Conservation (phyloP, 2,888 invertebrate genomes). For the Caenorhabditis panamensis region DNA sequence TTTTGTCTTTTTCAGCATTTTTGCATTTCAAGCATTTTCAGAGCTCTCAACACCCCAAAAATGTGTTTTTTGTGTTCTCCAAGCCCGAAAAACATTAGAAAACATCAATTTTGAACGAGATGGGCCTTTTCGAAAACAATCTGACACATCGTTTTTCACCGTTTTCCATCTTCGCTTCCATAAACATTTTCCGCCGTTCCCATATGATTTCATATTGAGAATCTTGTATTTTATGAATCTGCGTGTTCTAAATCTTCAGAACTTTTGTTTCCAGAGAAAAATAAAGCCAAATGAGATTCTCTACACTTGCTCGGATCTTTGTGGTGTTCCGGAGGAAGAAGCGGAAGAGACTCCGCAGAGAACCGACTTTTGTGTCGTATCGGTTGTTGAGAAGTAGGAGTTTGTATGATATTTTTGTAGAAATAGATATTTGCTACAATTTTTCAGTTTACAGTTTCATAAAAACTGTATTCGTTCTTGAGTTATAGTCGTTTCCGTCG, state of each 20-base stretch:
- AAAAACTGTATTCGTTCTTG: too few species aligned
- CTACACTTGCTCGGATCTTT: conserved; percentile 33
- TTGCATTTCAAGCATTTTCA: too few species aligned
- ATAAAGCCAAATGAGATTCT: conserved; percentile 28
- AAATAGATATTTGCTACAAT: too few species aligned
- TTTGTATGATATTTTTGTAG: too few species aligned
- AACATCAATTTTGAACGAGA: conserved; percentile 25
- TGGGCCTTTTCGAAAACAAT: conserved; percentile 10
- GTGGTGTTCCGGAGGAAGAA: conserved; percentile 46
- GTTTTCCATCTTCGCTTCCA: neutral
- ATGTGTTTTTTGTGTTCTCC: conserved; percentile 12
- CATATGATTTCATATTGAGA: neutral
- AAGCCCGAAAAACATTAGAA: neutral
- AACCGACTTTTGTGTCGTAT: conserved; percentile 38
- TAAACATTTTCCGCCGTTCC: conserved; percentile 34
- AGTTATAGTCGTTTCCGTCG: neutral
- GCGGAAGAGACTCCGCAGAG: conserved; percentile 25
- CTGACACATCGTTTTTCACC: conserved; percentile 7
- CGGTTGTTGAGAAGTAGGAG: conserved; percentile 26
- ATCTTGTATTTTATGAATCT: too few species aligned
- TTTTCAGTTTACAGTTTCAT: too few species aligned
- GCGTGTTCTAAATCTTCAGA: neutral
- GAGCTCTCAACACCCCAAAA: conserved; percentile 19
- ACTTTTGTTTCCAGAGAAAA: neutral
- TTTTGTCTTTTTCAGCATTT: conserved; percentile 5